phyloP scores from a whole-genome alignment of 1,140 invertebrate species.

The Leptinotarsa texana region DNA sequence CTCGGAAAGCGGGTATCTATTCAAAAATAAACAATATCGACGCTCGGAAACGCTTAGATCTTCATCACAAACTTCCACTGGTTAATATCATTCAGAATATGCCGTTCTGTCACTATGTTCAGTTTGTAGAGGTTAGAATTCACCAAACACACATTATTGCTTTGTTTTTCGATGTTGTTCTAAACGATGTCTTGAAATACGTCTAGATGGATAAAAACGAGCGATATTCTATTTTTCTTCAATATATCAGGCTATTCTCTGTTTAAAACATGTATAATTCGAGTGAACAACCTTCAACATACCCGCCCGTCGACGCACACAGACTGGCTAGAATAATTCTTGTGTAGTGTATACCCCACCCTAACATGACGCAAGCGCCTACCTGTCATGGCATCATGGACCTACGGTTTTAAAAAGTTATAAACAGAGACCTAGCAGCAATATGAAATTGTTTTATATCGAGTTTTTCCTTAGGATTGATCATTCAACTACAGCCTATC shows the following conservation, averaged over 20 bases:
- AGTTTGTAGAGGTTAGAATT: conserved; percentile 18
- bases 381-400: conserved; percentile 15
- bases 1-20: background rate
- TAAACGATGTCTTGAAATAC: background rate
- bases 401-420: conserved; percentile 12
- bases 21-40: background rate
- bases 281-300: background rate
- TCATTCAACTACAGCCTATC: background rate
- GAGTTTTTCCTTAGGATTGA: background rate
- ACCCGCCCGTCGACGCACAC: background rate
- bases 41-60: background rate
- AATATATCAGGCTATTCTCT: background rate
- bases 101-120: conserved; percentile 15
- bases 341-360: conserved; percentile 13
- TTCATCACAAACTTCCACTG: conserved; percentile 2
- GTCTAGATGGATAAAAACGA: background rate
- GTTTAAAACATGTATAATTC: conserved; percentile 12
- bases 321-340: conserved; percentile 15
- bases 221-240: background rate
- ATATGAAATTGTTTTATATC: conserved; percentile 1
- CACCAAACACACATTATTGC: conserved; percentile 12
- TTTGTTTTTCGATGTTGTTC: conserved; percentile 1
- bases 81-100: background rate
- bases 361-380: conserved; percentile 19
- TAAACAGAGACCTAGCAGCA: background rate